Conservation (phyloP, 2,797 vertebrate species). For the Eleutherodactylus coqui region DNA sequence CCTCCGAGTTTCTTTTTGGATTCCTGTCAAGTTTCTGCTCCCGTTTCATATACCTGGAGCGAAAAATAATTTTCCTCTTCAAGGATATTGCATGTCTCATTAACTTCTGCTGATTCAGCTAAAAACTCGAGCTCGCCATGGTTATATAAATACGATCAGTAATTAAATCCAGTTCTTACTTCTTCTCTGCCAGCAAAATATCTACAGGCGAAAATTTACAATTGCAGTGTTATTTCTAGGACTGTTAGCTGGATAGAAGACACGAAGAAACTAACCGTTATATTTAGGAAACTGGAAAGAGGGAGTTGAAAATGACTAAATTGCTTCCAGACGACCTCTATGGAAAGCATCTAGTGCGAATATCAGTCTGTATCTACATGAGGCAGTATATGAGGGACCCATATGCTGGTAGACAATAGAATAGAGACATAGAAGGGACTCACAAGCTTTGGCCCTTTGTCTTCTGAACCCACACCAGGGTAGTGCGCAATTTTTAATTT, state of each 20-base stretch:
- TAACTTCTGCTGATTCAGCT: slow-evolving; percentile 20
- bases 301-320: background rate
- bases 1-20: background rate
- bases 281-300: background rate
- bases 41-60: background rate
- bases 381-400: background rate
- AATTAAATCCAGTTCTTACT: slow-evolving; percentile 15
- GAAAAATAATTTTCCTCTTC: background rate
- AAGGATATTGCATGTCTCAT: slow-evolving; percentile 1
- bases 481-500: too few species aligned
- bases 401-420: background rate
- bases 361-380: background rate
- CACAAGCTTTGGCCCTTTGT: too few species aligned
- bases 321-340: background rate
- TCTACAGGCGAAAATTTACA: slow-evolving; percentile 4
- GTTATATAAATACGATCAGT: background rate
- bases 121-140: background rate
- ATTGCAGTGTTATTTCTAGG: background rate
- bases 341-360: background rate
- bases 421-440: background rate
- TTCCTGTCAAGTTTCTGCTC: background rate
- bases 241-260: background rate
- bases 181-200: background rate
- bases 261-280: background rate
- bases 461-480: too few species aligned